phyloP scores from a whole-genome alignment of 1,140 invertebrate genomes.

The Babylonia areolata region DNA sequence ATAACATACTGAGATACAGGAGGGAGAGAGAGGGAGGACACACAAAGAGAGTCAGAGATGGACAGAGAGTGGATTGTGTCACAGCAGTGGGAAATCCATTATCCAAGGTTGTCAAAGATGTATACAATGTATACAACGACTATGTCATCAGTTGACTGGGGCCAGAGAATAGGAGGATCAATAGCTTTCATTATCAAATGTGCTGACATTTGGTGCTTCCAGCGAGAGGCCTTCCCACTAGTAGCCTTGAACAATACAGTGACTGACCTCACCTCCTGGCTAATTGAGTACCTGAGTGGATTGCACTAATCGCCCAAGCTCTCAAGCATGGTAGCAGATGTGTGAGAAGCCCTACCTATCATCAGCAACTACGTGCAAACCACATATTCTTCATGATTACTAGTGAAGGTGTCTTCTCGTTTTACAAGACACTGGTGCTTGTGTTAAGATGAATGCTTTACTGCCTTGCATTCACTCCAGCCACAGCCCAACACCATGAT shows the following conservation, averaged over 20 bases:
- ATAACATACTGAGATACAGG: background rate
- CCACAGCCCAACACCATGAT: too few relatives aligned
- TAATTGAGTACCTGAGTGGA: background rate
- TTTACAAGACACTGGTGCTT: too few relatives aligned
- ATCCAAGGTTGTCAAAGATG: background rate
- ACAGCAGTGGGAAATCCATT: background rate
- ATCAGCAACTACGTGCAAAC: too few relatives aligned
- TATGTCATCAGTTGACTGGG: background rate
- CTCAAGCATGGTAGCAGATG: background rate
- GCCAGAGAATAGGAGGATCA: background rate
- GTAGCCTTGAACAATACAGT: background rate
- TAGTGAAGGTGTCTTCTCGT: too few relatives aligned
- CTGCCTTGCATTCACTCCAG: too few relatives aligned
- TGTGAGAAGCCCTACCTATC: too few relatives aligned
- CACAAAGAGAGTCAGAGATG: too few relatives aligned
- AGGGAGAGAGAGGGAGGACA: background rate
- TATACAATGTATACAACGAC: background rate
- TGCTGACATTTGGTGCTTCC: background rate
- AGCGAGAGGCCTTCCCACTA: background rate
- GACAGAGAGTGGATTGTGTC: too few relatives aligned
- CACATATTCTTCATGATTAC: too few relatives aligned
- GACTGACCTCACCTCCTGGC: background rate
- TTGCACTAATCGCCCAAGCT: background rate
- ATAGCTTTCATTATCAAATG: background rate
- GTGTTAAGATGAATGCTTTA: too few relatives aligned